A percentile compares a stretch with the other conserved stretches of the same genome.
These are phyloP conservation scores for Drosophila subsilvestris DNA, from an alignment of 2,888 invertebrate genomes.

Conservation along the genomic window DNA sequence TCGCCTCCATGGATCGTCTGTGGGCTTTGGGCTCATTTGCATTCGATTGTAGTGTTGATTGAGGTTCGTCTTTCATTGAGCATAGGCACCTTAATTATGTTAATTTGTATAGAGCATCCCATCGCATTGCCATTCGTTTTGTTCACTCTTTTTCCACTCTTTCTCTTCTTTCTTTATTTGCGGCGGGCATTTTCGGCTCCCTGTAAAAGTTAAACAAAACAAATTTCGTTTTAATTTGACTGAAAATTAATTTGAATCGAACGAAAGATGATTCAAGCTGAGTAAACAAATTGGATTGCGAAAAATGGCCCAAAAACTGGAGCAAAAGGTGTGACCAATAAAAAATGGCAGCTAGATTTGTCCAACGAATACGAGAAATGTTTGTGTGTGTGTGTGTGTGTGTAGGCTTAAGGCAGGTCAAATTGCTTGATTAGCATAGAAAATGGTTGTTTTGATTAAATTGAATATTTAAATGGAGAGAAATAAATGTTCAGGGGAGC, in stretches of 20 bases:
- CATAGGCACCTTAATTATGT: conserved; percentile 68
- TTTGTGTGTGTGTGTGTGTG: not conserved
- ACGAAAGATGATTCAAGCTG: conserved; percentile 41
- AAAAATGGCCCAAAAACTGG: conserved; percentile 46
- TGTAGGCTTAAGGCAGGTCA: conserved; percentile 44
- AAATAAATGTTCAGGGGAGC: conserved; percentile 7
- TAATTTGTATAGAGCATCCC: conserved; percentile 54
- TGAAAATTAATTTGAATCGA: conserved; percentile 66
- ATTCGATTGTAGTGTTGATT: conserved; percentile 53
- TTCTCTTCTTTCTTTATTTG: conserved; percentile 35
- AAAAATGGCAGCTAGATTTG: conserved; percentile 5
- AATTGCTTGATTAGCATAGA: conserved; percentile 43
- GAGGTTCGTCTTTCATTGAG: conserved; percentile 57
- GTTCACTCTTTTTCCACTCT: conserved; percentile 22
- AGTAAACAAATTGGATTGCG: conserved; percentile 63
- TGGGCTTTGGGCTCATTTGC: conserved; percentile 56
- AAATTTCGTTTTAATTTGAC: conserved; percentile 59
- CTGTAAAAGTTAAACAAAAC: conserved; percentile 41
- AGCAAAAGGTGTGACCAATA: conserved; percentile 36
- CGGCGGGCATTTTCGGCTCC: conserved; percentile 32
- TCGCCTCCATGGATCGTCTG: conserved; percentile 21
- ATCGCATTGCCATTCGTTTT: conserved; percentile 17
- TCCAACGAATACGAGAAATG: conserved; percentile 12
- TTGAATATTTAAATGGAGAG: conserved; percentile 22
- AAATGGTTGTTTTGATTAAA: conserved; percentile 34